A percentile compares a stretch with the other conserved stretches of the same genome.
Evolutionary conservation across 2,888 invertebrate genomes (phyloP).

Genomic region (Eristalis tenax): DNA sequence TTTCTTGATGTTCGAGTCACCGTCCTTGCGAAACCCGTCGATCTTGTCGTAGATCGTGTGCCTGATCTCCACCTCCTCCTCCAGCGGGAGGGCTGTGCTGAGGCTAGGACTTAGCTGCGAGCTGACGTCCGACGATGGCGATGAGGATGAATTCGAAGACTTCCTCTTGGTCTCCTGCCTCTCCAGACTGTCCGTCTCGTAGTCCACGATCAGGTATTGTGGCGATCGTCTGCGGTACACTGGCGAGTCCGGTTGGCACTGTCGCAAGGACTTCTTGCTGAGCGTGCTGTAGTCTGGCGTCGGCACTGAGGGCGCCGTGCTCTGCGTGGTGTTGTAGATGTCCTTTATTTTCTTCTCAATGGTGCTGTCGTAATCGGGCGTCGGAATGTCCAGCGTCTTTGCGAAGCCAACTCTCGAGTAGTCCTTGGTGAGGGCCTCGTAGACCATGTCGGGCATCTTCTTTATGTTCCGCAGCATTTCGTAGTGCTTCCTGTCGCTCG

Average conservation of each 20-base stretch:
- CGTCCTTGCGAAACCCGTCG: constrained; percentile 79
- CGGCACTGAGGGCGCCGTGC: constrained; percentile 80
- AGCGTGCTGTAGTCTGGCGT: constrained; percentile 81
- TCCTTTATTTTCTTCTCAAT: constrained; percentile 80
- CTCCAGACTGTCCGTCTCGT: constrained; percentile 89
- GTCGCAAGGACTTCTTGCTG: constrained; percentile 79
- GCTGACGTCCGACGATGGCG: constrained; percentile 83
- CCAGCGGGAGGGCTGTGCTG: constrained; percentile 88
- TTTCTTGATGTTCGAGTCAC: constrained; percentile 77
- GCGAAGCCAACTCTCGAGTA: constrained; percentile 74
- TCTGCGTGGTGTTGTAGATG: constrained; percentile 79
- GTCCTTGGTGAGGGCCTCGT: constrained; percentile 84
- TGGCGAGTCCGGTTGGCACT: constrained; percentile 81
- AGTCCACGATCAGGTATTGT: constrained; percentile 83
- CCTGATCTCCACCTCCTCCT: constrained; percentile 90
- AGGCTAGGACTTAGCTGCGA: constrained; percentile 89
- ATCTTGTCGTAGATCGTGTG: constrained; percentile 86
- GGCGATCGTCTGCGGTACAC: constrained; percentile 80
- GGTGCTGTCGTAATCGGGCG: constrained; percentile 81
- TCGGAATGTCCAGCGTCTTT: constrained; percentile 78
- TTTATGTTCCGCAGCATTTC: constrained; percentile 80
- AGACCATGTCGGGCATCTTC: constrained; percentile 85
- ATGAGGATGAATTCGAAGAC: constrained; percentile 82
- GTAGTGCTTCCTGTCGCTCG: constrained; percentile 78
- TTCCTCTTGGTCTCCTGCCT: constrained; percentile 83